Conservation (phyloP, 1,140 invertebrate genomes). For the Monomorium pharaonis region DNA sequence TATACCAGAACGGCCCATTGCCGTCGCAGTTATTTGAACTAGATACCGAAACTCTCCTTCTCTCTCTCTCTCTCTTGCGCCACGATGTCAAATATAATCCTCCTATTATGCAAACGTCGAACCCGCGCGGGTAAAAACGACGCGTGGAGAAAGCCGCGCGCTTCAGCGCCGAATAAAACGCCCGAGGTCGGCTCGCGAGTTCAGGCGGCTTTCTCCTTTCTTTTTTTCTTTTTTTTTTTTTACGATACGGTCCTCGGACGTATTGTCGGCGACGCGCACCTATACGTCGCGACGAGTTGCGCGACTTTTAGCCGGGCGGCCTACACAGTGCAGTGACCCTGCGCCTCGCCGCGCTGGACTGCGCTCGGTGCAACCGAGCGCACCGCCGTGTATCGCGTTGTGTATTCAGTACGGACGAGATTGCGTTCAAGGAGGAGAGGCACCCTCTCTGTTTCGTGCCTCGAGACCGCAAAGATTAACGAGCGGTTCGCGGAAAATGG, state of each 20-base stretch:
- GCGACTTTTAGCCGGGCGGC: constrained; percentile 67
- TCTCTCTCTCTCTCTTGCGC: background rate
- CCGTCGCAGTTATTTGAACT: background rate
- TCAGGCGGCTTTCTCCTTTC: constrained; percentile 49
- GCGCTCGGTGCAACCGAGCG: constrained; percentile 65
- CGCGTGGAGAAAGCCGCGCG: constrained; percentile 4
- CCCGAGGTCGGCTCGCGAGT: constrained; percentile 23
- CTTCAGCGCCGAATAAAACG: background rate
- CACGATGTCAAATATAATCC: constrained; percentile 7
- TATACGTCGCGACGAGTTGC: constrained; percentile 56
- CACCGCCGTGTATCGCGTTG: constrained; percentile 58
- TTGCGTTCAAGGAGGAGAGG: constrained; percentile 41
- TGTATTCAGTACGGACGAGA: constrained; percentile 63
- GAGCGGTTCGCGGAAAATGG: constrained; percentile 69
- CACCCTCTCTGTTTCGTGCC: constrained; percentile 40
- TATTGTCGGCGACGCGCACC: constrained; percentile 56
- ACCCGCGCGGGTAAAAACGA: no score
- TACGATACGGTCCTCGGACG: constrained; percentile 59
- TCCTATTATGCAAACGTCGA: background rate
- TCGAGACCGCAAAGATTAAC: constrained; percentile 68
- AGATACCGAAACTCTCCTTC: constrained; percentile 6
- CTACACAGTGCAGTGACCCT: constrained; percentile 71
- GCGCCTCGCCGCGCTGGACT: background rate
- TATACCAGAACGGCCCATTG: background rate
- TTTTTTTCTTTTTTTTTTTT: constrained; percentile 62